A percentile compares a stretch with the other conserved stretches of the same genome.
phyloP scores from a whole-genome alignment of 2,113 vertebrate species.

The Pelmatolapia mariae region DNA sequence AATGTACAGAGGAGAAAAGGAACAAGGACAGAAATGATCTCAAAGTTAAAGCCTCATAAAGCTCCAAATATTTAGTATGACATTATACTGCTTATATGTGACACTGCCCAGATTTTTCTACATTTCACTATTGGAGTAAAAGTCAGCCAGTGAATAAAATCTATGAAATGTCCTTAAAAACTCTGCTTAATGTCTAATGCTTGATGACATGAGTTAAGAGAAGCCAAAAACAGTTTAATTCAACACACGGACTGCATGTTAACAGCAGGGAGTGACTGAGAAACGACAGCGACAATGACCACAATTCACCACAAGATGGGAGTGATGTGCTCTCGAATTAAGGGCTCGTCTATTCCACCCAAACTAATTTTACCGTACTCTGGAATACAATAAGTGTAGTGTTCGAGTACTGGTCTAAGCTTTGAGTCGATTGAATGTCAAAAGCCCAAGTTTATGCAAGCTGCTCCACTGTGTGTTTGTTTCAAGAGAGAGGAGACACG shows the following conservation, averaged over 20 bases:
- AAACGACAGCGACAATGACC: not conserved
- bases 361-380: not conserved
- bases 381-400: not conserved
- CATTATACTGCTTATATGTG: not conserved
- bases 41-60: not conserved
- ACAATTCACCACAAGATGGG: slow-evolving; percentile 55
- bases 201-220: not conserved
- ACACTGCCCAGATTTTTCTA: slow-evolving; percentile 27
- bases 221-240: not conserved
- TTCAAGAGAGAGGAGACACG: not conserved
- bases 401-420: not conserved
- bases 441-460: not conserved
- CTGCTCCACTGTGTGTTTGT: not conserved
- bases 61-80: not conserved
- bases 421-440: not conserved
- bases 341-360: not conserved
- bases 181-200: not conserved
- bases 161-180: not conserved
- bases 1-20: not conserved
- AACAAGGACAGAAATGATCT: not conserved
- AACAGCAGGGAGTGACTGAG: not conserved
- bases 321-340: not conserved
- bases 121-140: slow-evolving; percentile 25
- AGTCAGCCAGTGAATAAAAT: not conserved
- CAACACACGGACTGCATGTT: not conserved